Evolutionary conservation across 2,797 vertebrate genomes (phyloP), one percentile per base, ranked within the genome.

Genomic region (Coregonus sp.): DNA sequence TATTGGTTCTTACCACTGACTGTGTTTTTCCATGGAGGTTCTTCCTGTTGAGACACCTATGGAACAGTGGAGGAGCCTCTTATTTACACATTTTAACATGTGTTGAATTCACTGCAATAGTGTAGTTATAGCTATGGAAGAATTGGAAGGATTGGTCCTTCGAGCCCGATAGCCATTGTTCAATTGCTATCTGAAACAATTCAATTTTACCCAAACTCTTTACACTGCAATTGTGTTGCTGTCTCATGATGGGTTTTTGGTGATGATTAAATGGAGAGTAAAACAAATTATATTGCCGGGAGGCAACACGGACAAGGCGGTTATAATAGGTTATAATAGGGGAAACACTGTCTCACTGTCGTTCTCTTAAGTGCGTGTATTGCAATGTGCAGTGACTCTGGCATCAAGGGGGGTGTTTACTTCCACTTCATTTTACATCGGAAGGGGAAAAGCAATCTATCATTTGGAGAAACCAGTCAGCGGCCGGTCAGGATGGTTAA

Each of bases 371-470:
- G 33, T 65, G 37, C 63, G 7, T 4, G 29, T 16, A 12, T 51
- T 75, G 18, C 73, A 4, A 35, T 67, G 31, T 33, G 54, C 40
- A 52, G 47, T 72, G 69, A 72, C 80, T 15, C 31, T 73, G 70
- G 68, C 73, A 78, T 81, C 65, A 76, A 66, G 78, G 35, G 16
- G 7, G 56, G 5, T 72, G 74, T 72, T 84, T 74, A 63, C 66
- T 78, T 84, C 40, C 66, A 80, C 75, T 80, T 78, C 15, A 80
- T 83, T 83, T 79, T 59, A 76, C 73, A 63, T 76, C 31, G 76
- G 11, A 80, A 33, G 35, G 31, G 52, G 35, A 78, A 59, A 75
- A 78, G 82, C 56, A 61, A 76, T 82, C 85, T 14, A 65, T 82
- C 71, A 82, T 78, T 81, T 75, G 61, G 75, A 78, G 71, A 75